Percentiles rank a stretch among this genome's conserved stretches.
Evolutionary conservation across 2,888 invertebrate genomes (phyloP).

Genomic region (Chorisops tibialis): DNA sequence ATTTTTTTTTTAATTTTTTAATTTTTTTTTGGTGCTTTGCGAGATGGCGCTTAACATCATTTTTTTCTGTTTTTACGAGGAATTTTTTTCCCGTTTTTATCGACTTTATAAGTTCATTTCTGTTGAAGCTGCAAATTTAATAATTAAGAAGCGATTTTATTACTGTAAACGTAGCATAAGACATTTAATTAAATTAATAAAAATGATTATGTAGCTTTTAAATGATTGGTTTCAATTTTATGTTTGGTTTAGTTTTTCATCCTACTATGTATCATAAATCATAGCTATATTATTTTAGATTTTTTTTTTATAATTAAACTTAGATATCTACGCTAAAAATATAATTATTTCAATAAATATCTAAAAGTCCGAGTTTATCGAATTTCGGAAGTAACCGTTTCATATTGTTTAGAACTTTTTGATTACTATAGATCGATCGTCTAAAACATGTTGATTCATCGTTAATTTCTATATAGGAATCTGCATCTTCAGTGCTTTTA

Average conservation of each 20-base stretch:
- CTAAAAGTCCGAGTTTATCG: conserved; percentile 45
- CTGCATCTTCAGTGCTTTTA: conserved; percentile 45
- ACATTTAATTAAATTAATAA: too few species aligned
- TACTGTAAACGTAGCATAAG: too few species aligned
- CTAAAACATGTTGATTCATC: conserved; percentile 46
- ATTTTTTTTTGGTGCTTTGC: background rate
- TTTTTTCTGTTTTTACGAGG: background rate
- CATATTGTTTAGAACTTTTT: conserved; percentile 44
- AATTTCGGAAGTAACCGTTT: conserved; percentile 44
- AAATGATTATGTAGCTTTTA: too few species aligned
- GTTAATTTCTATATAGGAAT: conserved; percentile 46
- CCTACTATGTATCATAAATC: too few species aligned
- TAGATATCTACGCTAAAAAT: too few species aligned
- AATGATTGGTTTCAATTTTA: too few species aligned
- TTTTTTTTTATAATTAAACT: too few species aligned
- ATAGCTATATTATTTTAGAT: too few species aligned
- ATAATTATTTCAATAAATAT: too few species aligned
- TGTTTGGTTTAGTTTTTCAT: too few species aligned
- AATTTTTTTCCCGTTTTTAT: conserved; percentile 1
- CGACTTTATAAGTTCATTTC: background rate
- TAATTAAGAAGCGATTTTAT: too few species aligned
- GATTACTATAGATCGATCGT: conserved; percentile 43
- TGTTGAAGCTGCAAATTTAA: too few species aligned
- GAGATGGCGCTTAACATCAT: background rate
- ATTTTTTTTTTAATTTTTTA: background rate